phyloP scores from a whole-genome alignment of 2,797 vertebrate species.

The Pipistrellus pygmaeus region DNA sequence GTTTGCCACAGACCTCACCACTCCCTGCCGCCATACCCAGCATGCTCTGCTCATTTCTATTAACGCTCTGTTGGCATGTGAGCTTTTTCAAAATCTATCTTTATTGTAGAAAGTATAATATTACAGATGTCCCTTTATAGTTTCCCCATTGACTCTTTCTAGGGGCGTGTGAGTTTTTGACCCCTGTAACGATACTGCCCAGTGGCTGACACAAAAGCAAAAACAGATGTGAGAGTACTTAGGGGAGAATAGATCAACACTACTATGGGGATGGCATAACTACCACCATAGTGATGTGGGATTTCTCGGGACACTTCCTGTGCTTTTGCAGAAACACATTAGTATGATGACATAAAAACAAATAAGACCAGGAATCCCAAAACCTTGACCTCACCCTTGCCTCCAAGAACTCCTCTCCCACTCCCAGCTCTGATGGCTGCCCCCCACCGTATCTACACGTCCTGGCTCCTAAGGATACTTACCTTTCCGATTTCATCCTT shows the following conservation, averaged over 20 bases:
- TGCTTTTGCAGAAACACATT: conserved; percentile 48
- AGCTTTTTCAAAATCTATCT: not conserved
- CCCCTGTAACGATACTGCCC: not conserved
- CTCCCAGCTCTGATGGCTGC: not conserved
- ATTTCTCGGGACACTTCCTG: not conserved
- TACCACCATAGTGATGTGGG: not conserved
- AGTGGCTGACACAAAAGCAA: not conserved
- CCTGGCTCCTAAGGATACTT: conserved; percentile 56
- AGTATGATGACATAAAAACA: conserved; percentile 21
- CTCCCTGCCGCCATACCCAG: not conserved
- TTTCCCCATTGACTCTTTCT: too few relatives aligned
- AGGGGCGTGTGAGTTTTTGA: not conserved
- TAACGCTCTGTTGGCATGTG: not conserved
- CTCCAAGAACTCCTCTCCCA: not conserved
- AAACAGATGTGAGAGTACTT: not conserved
- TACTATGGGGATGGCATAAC: not conserved
- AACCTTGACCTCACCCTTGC: not conserved
- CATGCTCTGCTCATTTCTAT: not conserved
- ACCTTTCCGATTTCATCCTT: conserved; percentile 99
- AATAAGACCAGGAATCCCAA: not conserved
- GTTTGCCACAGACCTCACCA: not conserved
- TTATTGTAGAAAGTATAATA: too few relatives aligned
- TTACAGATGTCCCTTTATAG: too few relatives aligned
- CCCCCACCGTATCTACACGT: not conserved
- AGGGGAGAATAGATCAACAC: not conserved